Evolutionary conservation across 2,797 vertebrate species (phyloP), one percentile per base, ranked within the genome.

Genomic region (Pachyuromys duprasi): DNA sequence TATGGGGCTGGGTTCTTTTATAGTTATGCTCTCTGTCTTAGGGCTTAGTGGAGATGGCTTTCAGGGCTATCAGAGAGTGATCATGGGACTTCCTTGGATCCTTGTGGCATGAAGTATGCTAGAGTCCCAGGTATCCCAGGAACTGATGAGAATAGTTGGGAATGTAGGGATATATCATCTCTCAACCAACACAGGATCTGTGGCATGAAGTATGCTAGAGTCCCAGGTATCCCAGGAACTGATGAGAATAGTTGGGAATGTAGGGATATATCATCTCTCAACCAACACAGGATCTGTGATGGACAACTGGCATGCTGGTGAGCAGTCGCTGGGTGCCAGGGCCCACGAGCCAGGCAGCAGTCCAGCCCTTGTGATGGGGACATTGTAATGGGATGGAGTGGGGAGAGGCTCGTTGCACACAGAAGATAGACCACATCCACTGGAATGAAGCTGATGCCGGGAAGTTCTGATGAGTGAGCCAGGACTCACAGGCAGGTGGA

Each of bases 101-200:
- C 2, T 22, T 2, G 11, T 5, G 8, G 28, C 2, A 0, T 24
- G 63, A 49, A 60, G 17, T 31, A 62, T 31, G 33, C 33, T 74
- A 11, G 24, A 49, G 42, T 7, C 11, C 26, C 0, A 39, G 0
- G 22, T 2, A 14, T n/a, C 4, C 0, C 0, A 1, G 33, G 3
- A 69, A 1, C 55, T 8, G 53, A n/a, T 22, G 7, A 2, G 12
- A 5, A 0, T 0, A 24, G 42, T 0, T 7, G 63, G 31, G 7
- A 2, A 0, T 3, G 4, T 13, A 0, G 15, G 31, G 31, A 15
- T 3, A 0, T 5, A 53, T 20, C 0, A 0, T 31, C n/a, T 69
- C 78, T 63, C 65, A 42, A 84, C 67, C 18, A 5, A 0, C 0
- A 11, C 13, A n/a, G 67, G 76, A 18, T 18, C 11, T 2, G 11